phyloP scores from a whole-genome alignment of 2,797 vertebrate species.

The Labeo calbasu region DNA sequence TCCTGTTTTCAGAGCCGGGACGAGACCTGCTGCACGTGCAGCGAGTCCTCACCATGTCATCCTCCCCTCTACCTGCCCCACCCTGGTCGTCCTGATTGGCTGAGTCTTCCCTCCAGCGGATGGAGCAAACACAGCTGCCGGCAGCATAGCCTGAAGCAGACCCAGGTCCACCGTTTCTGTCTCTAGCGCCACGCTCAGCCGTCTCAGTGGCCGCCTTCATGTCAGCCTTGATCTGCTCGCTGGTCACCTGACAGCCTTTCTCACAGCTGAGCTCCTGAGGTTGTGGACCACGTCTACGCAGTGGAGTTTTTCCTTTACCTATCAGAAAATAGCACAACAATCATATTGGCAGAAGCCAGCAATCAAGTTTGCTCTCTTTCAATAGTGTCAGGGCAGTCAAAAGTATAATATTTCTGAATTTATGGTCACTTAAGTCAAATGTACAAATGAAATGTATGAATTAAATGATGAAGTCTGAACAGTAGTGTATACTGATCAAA shows the following conservation, averaged over 20 bases:
- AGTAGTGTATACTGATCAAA: too few species aligned
- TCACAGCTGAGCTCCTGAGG: slow-evolving; percentile 88
- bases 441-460: background rate
- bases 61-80: slow-evolving; percentile 23
- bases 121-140: slow-evolving; percentile 63
- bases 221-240: slow-evolving; percentile 98
- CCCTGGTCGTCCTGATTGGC: slow-evolving; percentile 54
- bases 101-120: slow-evolving; percentile 65
- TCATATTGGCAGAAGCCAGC: background rate
- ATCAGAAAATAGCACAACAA: slow-evolving; percentile 19
- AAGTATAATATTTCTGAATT: background rate
- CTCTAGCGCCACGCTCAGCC: slow-evolving; percentile 70
- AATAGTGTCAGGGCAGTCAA: background rate
- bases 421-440: background rate
- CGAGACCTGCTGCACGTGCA: slow-evolving; percentile 78
- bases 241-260: slow-evolving; percentile 98
- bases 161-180: slow-evolving; percentile 67
- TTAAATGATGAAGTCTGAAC: too few species aligned
- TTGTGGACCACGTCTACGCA: slow-evolving; percentile 80
- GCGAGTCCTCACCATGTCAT: slow-evolving; percentile 73
- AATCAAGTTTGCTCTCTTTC: background rate
- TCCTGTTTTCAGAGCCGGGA: slow-evolving; percentile 69
- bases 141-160: slow-evolving; percentile 53
- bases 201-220: slow-evolving; percentile 94
- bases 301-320: slow-evolving; percentile 96